Evolutionary conservation across 1,140 invertebrate genomes (phyloP), one percentile per base, ranked within the genome.

Genomic region (Lordiphosa stackelbergi): DNA sequence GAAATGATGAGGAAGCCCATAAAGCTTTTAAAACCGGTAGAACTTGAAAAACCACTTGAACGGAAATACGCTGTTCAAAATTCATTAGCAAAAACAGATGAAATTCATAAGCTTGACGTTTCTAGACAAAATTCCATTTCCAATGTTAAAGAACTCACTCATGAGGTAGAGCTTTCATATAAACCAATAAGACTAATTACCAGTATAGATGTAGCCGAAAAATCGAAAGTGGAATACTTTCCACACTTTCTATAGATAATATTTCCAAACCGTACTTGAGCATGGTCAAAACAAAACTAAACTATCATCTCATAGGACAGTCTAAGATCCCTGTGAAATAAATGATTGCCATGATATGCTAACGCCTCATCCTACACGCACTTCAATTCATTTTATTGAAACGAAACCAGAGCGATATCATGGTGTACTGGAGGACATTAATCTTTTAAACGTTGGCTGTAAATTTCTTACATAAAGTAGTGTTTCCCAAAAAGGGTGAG

Each of bases 1-100:
- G 58, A 66, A 36, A 73, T 73, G 61, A 75, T 66, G 72, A 49
- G 7, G 1, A 75, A 70, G 34, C 72, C 72, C 1, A 58, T 75
- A 16, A 47, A 53, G 11, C 52, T 73, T 1, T 16, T 66, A 5
- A 31, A 8, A 7, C 8, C 28, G 0, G 31, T n/a, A 3, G 37
- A 41, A 13, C 1, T 8, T 31, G 0, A 19, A 7, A 13, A 4
- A 11, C 24, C 53, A 2, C 10, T 46, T 11, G 11, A n/a, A 6
- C 28, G 7, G 7, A 37, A 9, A 6, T 34, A 24, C 22, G 5
- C 38, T 4, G 5, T 31, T 6, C 55, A 13, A n/a, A 0, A 34
- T 9, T 11, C 40, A n/a, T 45, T 48, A 47, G 5, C 11, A 1
- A 53, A 31, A 10, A 36, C 8, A 9, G 13, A 36, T 24, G n/a